These are phyloP conservation scores for Alviniconcha marisindica DNA, from an alignment of 1,140 invertebrate genomes.

Conservation along the genomic window DNA sequence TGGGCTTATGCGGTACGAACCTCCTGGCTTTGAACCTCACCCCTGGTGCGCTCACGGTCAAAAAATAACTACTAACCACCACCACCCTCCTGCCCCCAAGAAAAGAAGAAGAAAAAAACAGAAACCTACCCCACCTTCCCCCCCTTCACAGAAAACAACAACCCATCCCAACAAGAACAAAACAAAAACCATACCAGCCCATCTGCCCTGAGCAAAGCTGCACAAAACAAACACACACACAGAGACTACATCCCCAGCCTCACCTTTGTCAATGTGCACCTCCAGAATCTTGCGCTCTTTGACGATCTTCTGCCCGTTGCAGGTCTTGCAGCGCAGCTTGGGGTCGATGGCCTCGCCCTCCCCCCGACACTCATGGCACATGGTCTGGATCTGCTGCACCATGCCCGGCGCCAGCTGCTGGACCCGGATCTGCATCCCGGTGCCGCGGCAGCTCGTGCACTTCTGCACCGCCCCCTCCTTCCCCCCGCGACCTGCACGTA, in stretches of 20 bases:
- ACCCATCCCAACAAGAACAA: no score
- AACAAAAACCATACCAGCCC: no score
- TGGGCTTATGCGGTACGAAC: no score
- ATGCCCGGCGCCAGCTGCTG: conserved; percentile 96
- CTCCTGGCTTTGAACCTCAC: no score
- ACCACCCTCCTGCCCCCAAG: no score
- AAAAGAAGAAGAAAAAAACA: no score
- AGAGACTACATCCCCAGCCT: no score
- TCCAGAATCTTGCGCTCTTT: conserved; percentile 96
- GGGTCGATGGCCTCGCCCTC: conserved; percentile 90
- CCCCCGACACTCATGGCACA: conserved; percentile 92
- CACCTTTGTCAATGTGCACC: conserved; percentile 97
- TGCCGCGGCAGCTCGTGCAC: conserved; percentile 91
- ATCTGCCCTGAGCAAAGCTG: no score
- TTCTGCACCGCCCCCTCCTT: conserved; percentile 91
- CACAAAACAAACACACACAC: background rate
- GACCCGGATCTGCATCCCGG: conserved; percentile 93
- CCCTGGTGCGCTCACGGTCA: no score
- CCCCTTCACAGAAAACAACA: no score
- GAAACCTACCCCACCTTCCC: no score
- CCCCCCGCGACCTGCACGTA: conserved; percentile 83
- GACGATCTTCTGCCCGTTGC: conserved; percentile 93
- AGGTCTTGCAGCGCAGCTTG: conserved; percentile 95
- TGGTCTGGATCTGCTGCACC: conserved; percentile 96
- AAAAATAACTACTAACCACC: no score